Conservation (phyloP, 2,888 invertebrate genomes). For the Dicyrtoma fusca region DNA sequence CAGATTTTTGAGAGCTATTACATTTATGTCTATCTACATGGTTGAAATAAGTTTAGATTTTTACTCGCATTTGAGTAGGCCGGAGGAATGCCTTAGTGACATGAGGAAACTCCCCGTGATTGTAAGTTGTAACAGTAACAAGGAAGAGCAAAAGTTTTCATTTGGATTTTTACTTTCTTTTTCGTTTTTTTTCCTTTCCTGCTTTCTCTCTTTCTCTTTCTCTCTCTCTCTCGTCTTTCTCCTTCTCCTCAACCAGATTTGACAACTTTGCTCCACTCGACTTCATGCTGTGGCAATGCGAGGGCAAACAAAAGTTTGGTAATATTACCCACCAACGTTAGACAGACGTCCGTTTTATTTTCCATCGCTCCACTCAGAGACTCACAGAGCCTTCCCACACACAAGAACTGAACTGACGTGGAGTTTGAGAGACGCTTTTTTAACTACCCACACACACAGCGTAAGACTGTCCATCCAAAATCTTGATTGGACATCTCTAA, state of each 20-base stretch:
- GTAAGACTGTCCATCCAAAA: no score
- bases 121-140: no score
- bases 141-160: slow-evolving; percentile 12
- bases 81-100: no score
- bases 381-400: no score
- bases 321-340: slow-evolving; percentile 24
- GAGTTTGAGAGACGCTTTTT: no score
- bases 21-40: background rate
- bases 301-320: slow-evolving; percentile 32
- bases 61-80: no score
- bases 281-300: background rate
- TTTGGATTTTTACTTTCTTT: background rate
- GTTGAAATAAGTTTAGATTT: no score
- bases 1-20: no score
- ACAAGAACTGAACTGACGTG: no score
- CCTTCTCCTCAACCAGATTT: slow-evolving; percentile 22
- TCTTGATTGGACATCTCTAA: no score
- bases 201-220: slow-evolving; percentile 4
- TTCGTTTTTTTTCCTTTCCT: background rate
- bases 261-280: slow-evolving; percentile 19
- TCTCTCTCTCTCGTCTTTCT: slow-evolving; percentile 7
- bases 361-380: background rate
- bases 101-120: no score
- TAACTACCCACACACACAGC: no score
- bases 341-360: slow-evolving; percentile 17